Base-by-base conservation (phyloP, 2,113 vertebrate genomes). In the Crotalus horridus region DNA sequence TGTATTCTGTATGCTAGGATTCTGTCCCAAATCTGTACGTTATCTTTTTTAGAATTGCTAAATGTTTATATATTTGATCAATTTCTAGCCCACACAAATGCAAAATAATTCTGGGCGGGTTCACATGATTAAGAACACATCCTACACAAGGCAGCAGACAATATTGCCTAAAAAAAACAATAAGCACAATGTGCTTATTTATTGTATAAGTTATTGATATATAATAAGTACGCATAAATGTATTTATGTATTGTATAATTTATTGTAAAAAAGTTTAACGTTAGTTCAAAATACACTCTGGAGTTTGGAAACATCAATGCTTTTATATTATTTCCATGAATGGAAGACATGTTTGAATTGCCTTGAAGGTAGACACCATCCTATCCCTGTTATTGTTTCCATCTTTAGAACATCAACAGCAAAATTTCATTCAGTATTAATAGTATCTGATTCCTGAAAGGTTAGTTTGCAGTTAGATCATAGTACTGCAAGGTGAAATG, bases 401-500 rank as follows among this genome's bases (percentile, higher is more conserved):
- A 24, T 3, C 59, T 95, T 91, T 59, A 54, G 0, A 89, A 81
- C n/a, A 39, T 87, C 90, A 13, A 13, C 94, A 94, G 89, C 3
- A 33, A 92, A 4, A 93, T 64, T 90, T 15, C 95, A 92, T 9
- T 88, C 90, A 51, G 56, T 93, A 86, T 51, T 93, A 88, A 88
- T 93, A 88, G 87, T 87, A 61, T 91, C 46, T 33, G 61, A 87
- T 87, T 93, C 87, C 91, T 92, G 46, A 26, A 86, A 24, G 29
- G 54, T 20, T 6, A 33, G 61, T 17, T 2, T 86, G 89, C 94
- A 93, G 64, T 94, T 10, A 24, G 87, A 26, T 56, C 92, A 91
- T 86, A 43, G 9, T 85, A 59, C 53, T 87, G 92, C 39, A 58
- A 95, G 23, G 15, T 96, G 61, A 93, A 95, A 94, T 94, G 91